phyloP scores from a whole-genome alignment of 2,113 vertebrate species.

The Marcusenius ussheri region DNA sequence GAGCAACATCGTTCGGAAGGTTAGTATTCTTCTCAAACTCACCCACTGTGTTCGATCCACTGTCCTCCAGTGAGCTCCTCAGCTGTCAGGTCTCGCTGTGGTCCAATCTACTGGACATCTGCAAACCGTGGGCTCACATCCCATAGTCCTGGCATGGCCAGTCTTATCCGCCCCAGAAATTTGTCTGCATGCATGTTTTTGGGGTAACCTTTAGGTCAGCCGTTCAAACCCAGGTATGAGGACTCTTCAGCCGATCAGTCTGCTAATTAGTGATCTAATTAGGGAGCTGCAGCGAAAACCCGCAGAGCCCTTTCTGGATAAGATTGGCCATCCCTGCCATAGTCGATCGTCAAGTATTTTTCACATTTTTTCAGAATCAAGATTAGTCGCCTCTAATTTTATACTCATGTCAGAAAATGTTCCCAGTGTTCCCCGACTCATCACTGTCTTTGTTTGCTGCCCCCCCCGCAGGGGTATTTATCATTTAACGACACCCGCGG shows the following conservation, averaged over 20 bases:
- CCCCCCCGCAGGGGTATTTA: constrained; percentile 72
- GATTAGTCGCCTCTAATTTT: not conserved
- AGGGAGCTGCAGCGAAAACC: not conserved
- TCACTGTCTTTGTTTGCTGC: constrained; percentile 5
- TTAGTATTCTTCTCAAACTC: constrained; percentile 35
- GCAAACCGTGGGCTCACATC: not conserved
- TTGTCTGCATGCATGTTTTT: not conserved
- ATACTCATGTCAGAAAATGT: not conserved
- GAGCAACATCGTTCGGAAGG: constrained; percentile 75
- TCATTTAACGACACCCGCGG: constrained; percentile 78
- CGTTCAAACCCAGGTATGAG: not conserved
- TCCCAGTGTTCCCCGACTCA: not conserved
- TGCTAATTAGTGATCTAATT: not conserved
- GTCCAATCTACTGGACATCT: not conserved
- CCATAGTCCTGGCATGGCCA: not conserved
- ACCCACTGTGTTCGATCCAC: too few relatives aligned
- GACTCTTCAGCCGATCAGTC: not conserved
- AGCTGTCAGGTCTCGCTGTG: not conserved
- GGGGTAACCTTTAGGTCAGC: not conserved
- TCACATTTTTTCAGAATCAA: not conserved
- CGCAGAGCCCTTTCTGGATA: not conserved
- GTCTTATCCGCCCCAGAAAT: not conserved
- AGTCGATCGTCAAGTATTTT: not conserved
- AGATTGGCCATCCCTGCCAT: not conserved
- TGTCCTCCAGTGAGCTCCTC: not conserved